Evolutionary conservation across 2,888 invertebrate genomes (phyloP), one percentile per base, ranked within the genome.

Genomic region (Lacanobia wlatinum): DNA sequence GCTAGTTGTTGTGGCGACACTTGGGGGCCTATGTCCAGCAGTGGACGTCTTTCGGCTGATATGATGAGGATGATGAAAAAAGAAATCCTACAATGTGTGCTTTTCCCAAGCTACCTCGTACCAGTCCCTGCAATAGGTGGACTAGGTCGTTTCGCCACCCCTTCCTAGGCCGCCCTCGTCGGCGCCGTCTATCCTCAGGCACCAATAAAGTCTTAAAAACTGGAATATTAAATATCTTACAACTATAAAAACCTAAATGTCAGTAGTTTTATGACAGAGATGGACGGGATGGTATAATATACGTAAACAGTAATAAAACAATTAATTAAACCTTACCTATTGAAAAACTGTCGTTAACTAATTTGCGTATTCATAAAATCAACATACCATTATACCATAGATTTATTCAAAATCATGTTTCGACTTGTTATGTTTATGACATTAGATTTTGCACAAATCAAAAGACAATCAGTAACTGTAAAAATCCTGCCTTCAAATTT

Each of bases 291-390:
- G 10, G 21, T 76, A 23, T 58, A 34, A 4, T n/a, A 52, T 52
- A 56, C 21, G 34, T 23, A 40, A 23, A 58, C 14, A 43, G 7
- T n/a, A 46, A 76, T 67, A 56, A 56, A 65, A 34, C 38, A 2
- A 50, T 48, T 65, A 75, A 34, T 40, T 23, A 38, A 34, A 50
- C 5, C 9, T 34, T n/a, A 48, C n/a, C n/a, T 52, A 28, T 14
- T 46, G 38, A 23, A 46, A 72, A 46, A 10, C 23, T 21, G n/a
- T n/a, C 28, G 23, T 63, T 28, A 48, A 75, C 16, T 40, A 9
- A 74, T 74, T 74, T 28, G 9, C 64, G 5, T 55, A 7, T 18
- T 14, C 16, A 63, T 74, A 63, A 63, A 62, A 38, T 38, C 21
- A 38, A 55, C 16, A 8, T 70, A 55, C 18, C 3, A 56, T 18